Evolutionary conservation across 2,113 vertebrate genomes (phyloP).

Genomic region (Papio anubis): DNA sequence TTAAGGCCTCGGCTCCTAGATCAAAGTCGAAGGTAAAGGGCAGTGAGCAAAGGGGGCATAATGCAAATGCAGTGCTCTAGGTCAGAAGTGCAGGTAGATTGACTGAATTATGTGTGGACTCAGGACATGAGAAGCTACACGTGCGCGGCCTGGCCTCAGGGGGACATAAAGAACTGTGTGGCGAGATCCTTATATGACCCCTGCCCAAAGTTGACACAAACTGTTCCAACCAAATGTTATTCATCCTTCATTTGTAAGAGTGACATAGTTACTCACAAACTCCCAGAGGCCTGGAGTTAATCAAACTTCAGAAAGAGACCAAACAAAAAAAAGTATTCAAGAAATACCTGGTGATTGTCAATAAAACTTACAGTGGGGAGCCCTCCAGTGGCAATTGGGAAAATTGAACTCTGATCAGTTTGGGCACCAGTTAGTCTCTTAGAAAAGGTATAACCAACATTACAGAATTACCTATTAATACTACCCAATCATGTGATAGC

Average conservation of each 20-base stretch:
- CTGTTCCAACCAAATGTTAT: conserved; percentile 13
- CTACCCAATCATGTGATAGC: not conserved
- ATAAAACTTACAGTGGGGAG: conserved; percentile 75
- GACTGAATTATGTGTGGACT: not conserved
- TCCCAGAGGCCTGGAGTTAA: conserved; percentile 35
- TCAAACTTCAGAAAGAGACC: conserved; percentile 35
- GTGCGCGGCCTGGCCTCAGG: not conserved
- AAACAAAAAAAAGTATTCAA: not conserved
- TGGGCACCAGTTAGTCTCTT: not conserved
- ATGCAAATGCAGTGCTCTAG: not conserved
- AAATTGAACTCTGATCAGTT: conserved; percentile 46
- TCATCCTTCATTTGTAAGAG: not conserved
- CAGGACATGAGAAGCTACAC: not conserved
- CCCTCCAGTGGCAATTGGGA: conserved; percentile 79
- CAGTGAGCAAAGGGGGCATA: not conserved
- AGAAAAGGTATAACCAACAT: not conserved
- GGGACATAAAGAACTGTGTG: not conserved
- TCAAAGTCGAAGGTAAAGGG: not conserved
- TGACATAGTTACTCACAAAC: conserved; percentile 13
- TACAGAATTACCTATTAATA: not conserved
- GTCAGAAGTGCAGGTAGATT: not conserved
- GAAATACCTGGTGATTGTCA: conserved; percentile 15
- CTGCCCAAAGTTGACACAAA: not conserved
- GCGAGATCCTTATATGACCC: conserved; percentile 27
- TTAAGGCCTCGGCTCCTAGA: not conserved